Percentiles rank a stretch among this genome's conserved stretches.
Conservation (phyloP, 2,888 invertebrate species). For the Dolichopus griseipennis region DNA sequence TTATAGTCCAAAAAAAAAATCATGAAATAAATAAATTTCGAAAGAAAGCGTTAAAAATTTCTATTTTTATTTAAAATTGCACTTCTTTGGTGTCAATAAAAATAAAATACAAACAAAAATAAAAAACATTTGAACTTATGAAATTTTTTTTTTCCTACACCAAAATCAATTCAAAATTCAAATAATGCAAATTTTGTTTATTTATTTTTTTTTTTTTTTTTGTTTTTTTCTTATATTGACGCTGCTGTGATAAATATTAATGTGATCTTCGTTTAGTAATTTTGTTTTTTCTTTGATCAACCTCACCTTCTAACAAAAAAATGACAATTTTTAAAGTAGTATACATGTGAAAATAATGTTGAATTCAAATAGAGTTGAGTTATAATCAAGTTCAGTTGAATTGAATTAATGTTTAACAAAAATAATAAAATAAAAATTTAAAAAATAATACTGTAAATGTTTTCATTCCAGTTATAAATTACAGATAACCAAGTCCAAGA, state of each 20-base stretch:
- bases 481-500: too few relatives aligned
- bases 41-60: constrained; percentile 6
- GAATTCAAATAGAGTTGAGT: too few relatives aligned
- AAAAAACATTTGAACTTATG: background rate
- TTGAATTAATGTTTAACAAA: too few relatives aligned
- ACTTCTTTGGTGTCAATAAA: background rate
- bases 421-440: too few relatives aligned
- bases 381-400: too few relatives aligned
- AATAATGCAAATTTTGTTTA: constrained; percentile 1
- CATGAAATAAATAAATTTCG: background rate
- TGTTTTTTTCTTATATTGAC: background rate
- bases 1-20: too few relatives aligned
- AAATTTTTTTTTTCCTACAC: background rate
- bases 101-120: background rate
- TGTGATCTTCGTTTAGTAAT: background rate
- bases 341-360: too few relatives aligned
- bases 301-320: background rate
- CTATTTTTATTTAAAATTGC: background rate
- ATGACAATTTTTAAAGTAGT: too few relatives aligned
- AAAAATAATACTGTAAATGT: too few relatives aligned
- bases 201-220: background rate
- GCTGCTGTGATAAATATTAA: background rate
- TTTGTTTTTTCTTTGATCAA: background rate
- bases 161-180: background rate
- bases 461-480: too few relatives aligned